phyloP scores from a whole-genome alignment of 1,140 invertebrate species.

The Aphelinus certus region DNA sequence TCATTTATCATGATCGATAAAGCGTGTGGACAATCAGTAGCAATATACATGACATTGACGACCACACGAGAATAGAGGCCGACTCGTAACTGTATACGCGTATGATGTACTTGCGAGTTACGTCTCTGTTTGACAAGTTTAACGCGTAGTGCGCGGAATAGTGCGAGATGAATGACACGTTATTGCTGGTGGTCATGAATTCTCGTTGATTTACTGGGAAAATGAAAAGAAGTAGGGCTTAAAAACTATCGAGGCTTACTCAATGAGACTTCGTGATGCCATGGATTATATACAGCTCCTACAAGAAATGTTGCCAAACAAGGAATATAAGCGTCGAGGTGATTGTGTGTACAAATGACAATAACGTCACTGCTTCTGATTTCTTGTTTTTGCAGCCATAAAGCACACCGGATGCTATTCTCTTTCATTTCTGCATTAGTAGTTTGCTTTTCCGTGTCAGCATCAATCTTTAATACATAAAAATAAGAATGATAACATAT shows the following conservation, averaged over 20 bases:
- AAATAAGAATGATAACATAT: neutral
- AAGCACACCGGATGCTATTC: conserved; percentile 60
- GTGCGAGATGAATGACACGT: too few species aligned
- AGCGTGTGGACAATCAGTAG: too few species aligned
- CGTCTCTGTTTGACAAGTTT: too few species aligned
- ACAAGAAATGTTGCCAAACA: conserved; percentile 61
- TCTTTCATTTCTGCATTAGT: conserved; percentile 57
- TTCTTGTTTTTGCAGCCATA: conserved; percentile 57
- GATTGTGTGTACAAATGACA: conserved; percentile 60
- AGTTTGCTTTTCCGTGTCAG: conserved; percentile 59
- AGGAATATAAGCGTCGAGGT: conserved; percentile 61
- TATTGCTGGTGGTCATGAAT: too few species aligned
- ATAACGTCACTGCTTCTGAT: conserved; percentile 60
- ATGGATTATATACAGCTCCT: conserved; percentile 51
- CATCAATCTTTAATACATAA: conserved; percentile 55
- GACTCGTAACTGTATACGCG: too few species aligned
- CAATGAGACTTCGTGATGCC: conserved; percentile 31
- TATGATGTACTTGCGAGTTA: too few species aligned
- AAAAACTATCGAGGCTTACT: conserved; percentile 13
- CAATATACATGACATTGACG: too few species aligned
- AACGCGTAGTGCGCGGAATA: too few species aligned
- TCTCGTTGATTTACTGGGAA: too few species aligned
- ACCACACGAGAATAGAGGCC: too few species aligned
- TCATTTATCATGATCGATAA: too few species aligned
- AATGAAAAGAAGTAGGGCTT: too few species aligned